These are phyloP conservation scores for Enoplosus armatus DNA, from an alignment of 2,797 vertebrate species.

Conservation along the genomic window DNA sequence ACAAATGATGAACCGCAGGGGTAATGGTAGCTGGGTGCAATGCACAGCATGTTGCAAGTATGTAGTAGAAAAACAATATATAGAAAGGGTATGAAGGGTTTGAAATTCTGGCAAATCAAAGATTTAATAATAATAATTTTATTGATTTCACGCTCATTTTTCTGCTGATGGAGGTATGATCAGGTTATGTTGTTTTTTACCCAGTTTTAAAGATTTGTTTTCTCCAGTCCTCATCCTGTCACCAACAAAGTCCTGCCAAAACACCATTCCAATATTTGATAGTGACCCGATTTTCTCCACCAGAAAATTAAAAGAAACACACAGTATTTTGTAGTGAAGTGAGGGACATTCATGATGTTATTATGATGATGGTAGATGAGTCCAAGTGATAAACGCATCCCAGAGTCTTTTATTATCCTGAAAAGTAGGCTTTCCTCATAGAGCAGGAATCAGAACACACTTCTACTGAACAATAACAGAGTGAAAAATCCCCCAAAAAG, in stretches of 20 bases:
- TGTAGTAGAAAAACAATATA: conserved; percentile 27
- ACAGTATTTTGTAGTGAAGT: conserved; percentile 66
- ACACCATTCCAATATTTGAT: conserved; percentile 68
- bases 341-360: conserved; percentile 64
- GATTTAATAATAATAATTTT: conserved; percentile 22
- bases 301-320: conserved; percentile 34
- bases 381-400: conserved; percentile 68
- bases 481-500: conserved; percentile 54
- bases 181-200: conserved; percentile 34
- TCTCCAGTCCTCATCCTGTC: conserved; percentile 36
- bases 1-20: conserved; percentile 54
- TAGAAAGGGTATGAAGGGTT: conserved; percentile 16
- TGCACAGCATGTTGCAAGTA: conserved; percentile 42
- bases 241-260: conserved; percentile 67
- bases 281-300: conserved; percentile 44
- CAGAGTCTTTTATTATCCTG: conserved; percentile 70
- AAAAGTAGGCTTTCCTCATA: conserved; percentile 72
- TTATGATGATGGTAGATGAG: conserved; percentile 67
- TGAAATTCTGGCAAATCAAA: conserved; percentile 31
- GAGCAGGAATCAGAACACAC: conserved; percentile 75
- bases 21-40: conserved; percentile 37
- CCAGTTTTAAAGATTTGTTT: conserved; percentile 41
- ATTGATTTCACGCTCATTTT: conserved; percentile 27
- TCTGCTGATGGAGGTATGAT: conserved; percentile 43
- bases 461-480: conserved; percentile 67